Conservation (phyloP, 2,797 vertebrate species). For the Sebastes minor region DNA sequence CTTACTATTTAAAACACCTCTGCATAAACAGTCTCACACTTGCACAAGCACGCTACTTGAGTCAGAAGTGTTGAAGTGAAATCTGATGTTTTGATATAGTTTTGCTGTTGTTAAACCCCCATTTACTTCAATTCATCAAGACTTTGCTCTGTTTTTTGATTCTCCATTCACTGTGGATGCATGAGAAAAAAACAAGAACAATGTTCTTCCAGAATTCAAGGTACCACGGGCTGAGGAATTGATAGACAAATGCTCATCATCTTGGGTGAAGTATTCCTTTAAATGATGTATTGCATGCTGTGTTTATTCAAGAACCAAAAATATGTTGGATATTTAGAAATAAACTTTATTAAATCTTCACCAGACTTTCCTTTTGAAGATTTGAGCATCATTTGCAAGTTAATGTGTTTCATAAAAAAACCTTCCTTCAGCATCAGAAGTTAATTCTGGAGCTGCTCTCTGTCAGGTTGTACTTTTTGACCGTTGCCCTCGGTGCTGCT, state of each 20-base stretch:
- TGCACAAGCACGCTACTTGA: too few relatives aligned
- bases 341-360: neutral
- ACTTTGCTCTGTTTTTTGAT: too few relatives aligned
- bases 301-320: neutral
- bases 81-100: too few relatives aligned
- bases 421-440: neutral
- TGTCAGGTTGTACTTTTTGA: constrained; percentile 38
- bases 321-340: neutral
- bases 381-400: neutral
- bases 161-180: too few relatives aligned
- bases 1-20: neutral
- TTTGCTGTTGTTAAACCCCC: too few relatives aligned
- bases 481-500: constrained; percentile 12
- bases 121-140: too few relatives aligned
- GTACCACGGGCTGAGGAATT: neutral
- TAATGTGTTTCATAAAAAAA: neutral
- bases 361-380: neutral
- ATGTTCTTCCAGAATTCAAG: too few relatives aligned
- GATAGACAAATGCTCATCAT: neutral
- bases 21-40: neutral
- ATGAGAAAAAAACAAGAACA: neutral
- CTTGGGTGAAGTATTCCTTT: neutral
- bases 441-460: neutral
- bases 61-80: too few relatives aligned
- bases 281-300: neutral